Percentiles rank a stretch among this genome's conserved stretches.
Conservation (phyloP, 2,113 vertebrate genomes). For the Ceyx melanurus region DNA sequence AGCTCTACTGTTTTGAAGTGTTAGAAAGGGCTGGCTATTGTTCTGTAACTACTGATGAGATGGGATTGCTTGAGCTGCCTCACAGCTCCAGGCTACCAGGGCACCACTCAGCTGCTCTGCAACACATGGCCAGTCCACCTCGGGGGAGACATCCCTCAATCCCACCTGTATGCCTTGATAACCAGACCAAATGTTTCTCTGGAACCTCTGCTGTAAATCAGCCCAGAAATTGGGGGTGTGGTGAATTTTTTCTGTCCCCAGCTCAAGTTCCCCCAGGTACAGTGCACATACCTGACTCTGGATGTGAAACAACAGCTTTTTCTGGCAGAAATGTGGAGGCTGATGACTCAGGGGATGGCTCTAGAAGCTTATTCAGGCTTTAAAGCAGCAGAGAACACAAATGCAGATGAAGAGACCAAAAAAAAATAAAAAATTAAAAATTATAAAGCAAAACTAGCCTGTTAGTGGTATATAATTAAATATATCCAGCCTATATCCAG, state of each 20-base stretch:
- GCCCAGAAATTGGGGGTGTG: neutral
- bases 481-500: neutral
- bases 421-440: too few relatives aligned
- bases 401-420: neutral
- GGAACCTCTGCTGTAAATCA: neutral
- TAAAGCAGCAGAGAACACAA: neutral
- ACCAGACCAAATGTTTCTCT: neutral
- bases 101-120: neutral
- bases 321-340: neutral
- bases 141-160: neutral
- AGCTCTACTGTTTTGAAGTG: constrained; percentile 60
- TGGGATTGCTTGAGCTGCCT: neutral
- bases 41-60: constrained; percentile 33
- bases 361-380: neutral
- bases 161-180: neutral
- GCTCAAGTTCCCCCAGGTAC: neutral
- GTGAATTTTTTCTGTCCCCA: neutral
- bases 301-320: neutral
- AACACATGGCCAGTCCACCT: neutral
- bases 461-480: neutral
- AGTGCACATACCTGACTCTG: neutral
- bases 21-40: constrained; percentile 1
- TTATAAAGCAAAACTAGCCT: neutral
- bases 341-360: neutral
- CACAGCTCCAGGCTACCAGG: neutral